Base-by-base conservation (phyloP, 2,797 vertebrate genomes). In the Peromyscus eremicus region DNA sequence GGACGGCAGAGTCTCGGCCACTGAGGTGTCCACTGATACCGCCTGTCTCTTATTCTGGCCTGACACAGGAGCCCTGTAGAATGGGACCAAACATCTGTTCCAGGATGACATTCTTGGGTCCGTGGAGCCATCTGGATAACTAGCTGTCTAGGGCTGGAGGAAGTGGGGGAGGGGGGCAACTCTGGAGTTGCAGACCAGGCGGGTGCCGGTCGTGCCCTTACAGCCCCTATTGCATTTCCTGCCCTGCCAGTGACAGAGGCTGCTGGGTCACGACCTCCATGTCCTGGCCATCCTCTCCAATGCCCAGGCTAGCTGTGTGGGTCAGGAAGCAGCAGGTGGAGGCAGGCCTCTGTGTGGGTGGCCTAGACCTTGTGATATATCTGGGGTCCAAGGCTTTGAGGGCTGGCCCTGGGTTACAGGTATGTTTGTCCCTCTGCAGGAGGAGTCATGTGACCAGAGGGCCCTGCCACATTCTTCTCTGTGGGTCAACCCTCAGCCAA, bases 341-440 rank as follows among this genome's bases (percentile, higher is more conserved):
- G 55, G 4, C 0, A 0, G 40, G 68, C n/a, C 16, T 32, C 17
- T 64, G n/a, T 21, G 4, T 34, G 0, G 23, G 40, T 64, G 25
- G 5, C 19, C 34, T 19, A 55, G 55, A 52, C 64, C 23, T 40
- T 2, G 6, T 40, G n/a, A 17, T 80, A 29, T 27, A 25, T 25
- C 32, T n/a, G 12, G 66, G 27, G 2, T 75, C 16, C 13, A 46
- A 46, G 2, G 21, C 11, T 29, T 37, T 66, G 16, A 80, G 34
- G 62, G 14, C 6, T 21, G 16, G 12, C 77, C 43, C 43, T 64
- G 73, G 21, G 32, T 89, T 34, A 64, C 40, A 49, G 49, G n/a
- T 25, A 37, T 23, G 11, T 37, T 71, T 71, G 21, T 77, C 40
- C 29, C 29, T 13, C n/a, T 23, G 40, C 19, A 40, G 29, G 5